These are phyloP conservation scores for Bombylius major DNA, from an alignment of 2,888 invertebrate species.

Conservation along the genomic window DNA sequence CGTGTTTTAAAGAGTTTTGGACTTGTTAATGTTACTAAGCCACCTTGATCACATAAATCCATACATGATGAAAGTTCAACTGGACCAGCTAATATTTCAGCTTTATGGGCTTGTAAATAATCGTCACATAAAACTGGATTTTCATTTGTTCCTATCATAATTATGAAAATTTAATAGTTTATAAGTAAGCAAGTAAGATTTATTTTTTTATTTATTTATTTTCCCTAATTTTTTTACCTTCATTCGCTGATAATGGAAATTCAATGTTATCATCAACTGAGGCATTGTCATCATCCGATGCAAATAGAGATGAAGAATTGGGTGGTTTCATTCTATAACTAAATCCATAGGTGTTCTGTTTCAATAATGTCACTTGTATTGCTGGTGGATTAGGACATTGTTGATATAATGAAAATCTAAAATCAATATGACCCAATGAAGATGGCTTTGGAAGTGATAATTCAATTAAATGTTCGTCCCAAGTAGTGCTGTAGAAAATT, in stretches of 20 bases:
- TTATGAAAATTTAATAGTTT: not conserved
- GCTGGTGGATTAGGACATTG: conserved; percentile 64
- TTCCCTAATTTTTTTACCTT: conserved; percentile 10
- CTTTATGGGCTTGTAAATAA: conserved; percentile 75
- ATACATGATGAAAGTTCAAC: conserved; percentile 67
- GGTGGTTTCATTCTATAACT: conserved; percentile 43
- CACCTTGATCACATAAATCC: conserved; percentile 74
- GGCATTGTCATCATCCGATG: conserved; percentile 34
- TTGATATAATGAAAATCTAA: conserved; percentile 70
- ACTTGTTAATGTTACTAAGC: conserved; percentile 74
- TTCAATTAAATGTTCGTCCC: conserved; percentile 89
- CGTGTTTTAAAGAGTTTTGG: conserved; percentile 68
- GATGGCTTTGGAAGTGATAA: conserved; percentile 68
- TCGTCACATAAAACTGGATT: conserved; percentile 69
- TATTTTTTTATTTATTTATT: not conserved
- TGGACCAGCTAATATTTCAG: conserved; percentile 83
- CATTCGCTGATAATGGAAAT: conserved; percentile 28
- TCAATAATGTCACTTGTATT: conserved; percentile 60
- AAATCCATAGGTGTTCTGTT: conserved; percentile 55
- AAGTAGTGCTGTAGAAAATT: conserved; percentile 48
- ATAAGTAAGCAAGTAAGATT: too few relatives aligned
- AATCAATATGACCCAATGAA: conserved; percentile 77
- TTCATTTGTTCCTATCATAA: conserved; percentile 37
- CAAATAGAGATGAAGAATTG: conserved; percentile 38
- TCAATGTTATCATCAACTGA: conserved; percentile 34